These are phyloP conservation scores for Littorina saxatilis DNA, from an alignment of 1,140 invertebrate genomes.

Conservation along the genomic window DNA sequence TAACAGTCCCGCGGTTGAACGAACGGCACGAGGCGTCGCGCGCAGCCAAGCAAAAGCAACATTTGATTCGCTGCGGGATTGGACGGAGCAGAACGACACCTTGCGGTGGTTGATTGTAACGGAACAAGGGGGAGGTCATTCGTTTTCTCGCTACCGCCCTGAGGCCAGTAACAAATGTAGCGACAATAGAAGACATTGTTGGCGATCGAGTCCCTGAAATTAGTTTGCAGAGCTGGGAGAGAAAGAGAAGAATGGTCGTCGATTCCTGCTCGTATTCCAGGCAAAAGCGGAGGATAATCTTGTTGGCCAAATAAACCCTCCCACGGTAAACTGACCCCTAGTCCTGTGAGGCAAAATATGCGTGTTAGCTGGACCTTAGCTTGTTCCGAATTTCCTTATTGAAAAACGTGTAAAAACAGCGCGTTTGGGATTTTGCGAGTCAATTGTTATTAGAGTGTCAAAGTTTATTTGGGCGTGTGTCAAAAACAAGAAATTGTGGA, in stretches of 20 bases:
- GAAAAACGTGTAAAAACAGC: no score
- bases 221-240: background rate
- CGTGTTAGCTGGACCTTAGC: no score
- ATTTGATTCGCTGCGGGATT: constrained; percentile 4
- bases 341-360: no score
- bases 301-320: background rate
- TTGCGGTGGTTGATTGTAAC: background rate
- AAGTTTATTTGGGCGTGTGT: no score
- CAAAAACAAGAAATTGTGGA: no score
- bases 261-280: background rate
- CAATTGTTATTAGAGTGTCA: no score
- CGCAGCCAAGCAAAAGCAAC: constrained; percentile 26
- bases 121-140: constrained; percentile 27
- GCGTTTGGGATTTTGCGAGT: no score
- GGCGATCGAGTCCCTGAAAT: background rate
- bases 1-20: background rate
- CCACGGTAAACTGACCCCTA: background rate
- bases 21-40: constrained; percentile 12
- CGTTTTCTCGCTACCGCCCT: background rate
- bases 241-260: background rate
- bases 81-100: background rate
- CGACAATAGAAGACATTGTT: constrained; percentile 5
- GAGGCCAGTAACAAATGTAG: background rate
- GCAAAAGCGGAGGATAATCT: constrained; percentile 11
- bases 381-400: no score